Percentiles rank a stretch among this genome's conserved stretches.
phyloP scores from a whole-genome alignment of 2,113 vertebrate species.

The Ranitomeya imitator region DNA sequence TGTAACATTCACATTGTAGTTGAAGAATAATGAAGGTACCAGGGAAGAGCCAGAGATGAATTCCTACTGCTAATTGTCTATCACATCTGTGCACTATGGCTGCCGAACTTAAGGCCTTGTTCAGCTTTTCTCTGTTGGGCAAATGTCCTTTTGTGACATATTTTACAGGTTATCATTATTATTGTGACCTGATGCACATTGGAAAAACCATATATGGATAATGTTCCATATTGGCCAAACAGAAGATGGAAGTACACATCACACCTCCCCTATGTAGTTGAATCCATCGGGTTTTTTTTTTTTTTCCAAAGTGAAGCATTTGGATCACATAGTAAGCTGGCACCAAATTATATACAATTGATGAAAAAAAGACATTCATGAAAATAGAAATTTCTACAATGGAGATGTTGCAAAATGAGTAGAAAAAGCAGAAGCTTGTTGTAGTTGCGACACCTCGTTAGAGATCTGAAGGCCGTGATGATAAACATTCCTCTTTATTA shows the following conservation, averaged over 20 bases:
- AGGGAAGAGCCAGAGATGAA: not conserved
- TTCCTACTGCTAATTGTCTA: not conserved
- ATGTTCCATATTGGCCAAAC: not conserved
- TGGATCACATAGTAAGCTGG: too few species aligned
- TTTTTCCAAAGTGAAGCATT: too few species aligned
- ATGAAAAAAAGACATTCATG: too few species aligned
- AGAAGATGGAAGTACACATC: not conserved
- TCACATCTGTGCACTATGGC: not conserved
- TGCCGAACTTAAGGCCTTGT: not conserved
- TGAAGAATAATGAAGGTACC: not conserved
- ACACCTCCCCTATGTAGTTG: not conserved
- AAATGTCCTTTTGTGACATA: not conserved
- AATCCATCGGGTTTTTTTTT: not conserved
- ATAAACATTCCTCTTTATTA: too few species aligned
- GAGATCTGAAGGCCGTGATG: too few species aligned
- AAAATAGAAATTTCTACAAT: too few species aligned
- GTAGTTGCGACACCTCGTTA: too few species aligned
- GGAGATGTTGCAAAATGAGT: too few species aligned
- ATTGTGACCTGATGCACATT: not conserved
- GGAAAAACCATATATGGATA: not conserved
- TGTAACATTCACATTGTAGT: not conserved
- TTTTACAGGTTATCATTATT: not conserved
- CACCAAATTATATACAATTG: too few species aligned
- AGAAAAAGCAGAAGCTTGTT: too few species aligned
- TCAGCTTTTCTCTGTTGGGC: not conserved